Conservation (phyloP, 2,888 invertebrate genomes). For the Myopa testacea region DNA sequence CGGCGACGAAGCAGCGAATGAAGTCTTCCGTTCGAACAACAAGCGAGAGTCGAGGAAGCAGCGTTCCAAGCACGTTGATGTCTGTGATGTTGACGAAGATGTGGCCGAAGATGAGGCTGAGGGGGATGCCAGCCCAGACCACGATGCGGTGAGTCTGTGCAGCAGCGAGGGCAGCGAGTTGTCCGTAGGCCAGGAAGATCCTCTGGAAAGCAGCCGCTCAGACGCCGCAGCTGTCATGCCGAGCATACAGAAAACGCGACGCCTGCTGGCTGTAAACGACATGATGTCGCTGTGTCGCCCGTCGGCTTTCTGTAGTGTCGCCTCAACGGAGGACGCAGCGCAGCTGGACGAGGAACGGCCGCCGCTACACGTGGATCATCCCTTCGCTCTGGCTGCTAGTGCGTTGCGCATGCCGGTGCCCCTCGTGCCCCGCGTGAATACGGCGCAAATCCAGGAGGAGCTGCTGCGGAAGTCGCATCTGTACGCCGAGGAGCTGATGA, state of each 20-base stretch:
- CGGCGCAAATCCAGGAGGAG: conserved; percentile 65
- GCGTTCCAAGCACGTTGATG: conserved; percentile 26
- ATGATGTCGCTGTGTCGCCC: conserved; percentile 54
- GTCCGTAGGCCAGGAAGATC: conserved; percentile 81
- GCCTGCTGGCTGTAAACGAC: conserved; percentile 48
- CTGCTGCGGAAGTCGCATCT: conserved; percentile 67
- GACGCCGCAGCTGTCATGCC: neutral
- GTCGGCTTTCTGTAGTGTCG: conserved; percentile 54
- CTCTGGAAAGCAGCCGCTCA: neutral
- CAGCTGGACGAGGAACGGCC: conserved; percentile 11
- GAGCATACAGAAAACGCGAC: conserved; percentile 46
- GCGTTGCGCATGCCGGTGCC: conserved; percentile 56
- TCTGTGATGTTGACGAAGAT: conserved; percentile 27
- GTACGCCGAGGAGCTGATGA: conserved; percentile 68
- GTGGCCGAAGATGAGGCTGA: conserved; percentile 48
- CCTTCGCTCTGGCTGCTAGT: conserved; percentile 52
- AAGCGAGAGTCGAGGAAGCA: conserved; percentile 33
- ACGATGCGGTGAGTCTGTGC: conserved; percentile 74
- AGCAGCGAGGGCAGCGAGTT: conserved; percentile 84
- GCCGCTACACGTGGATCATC: conserved; percentile 38
- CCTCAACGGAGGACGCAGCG: conserved; percentile 46
- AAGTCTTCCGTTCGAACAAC: conserved; percentile 36
- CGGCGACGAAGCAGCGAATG: conserved; percentile 39
- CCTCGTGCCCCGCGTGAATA: conserved; percentile 37
- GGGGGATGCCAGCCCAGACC: conserved; percentile 50